Base-by-base conservation (phyloP, 1,140 invertebrate genomes). In the Musca domestica region DNA sequence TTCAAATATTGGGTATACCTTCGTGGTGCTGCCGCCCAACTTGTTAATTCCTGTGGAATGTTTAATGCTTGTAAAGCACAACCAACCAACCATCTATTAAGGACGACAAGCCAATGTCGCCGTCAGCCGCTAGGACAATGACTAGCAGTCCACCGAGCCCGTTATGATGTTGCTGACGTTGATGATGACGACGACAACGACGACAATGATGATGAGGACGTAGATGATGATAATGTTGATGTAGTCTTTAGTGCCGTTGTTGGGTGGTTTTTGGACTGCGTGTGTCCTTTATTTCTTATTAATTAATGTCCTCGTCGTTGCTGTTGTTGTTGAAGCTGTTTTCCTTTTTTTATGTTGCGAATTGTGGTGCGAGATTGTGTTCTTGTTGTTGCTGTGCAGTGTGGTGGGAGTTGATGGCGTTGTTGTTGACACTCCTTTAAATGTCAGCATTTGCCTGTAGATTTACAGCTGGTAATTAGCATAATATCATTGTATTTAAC, bases 381-480 rank as follows among this genome's bases (percentile, higher is more conserved):
- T 49, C 2, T 14, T 51, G 20, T 65, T 14, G 27, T 65, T n/a
- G n/a, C n/a, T 15, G 17, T 14, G n/a, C 27, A 54, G 30, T 27
- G 47, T 34, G 22, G 19, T 22, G 54, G 51, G 49, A 54, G 1
- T 27, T 23, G 19, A 23, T 54, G 34, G 34, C 46, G 58, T 23
- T 64, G 27, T 19, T 34, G 58, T 46, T 63, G 30, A 64, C 63
- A 25, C 63, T 64, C 46, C 63, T 64, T 64, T 61, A 34, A 34
- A 61, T 61, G 27, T 61, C 56, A 61, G 56, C 30, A 61, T 61
- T 61, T 61, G 56, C 27, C 34, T 48, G 48, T 34, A 48, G 48
- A 52, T 66, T 52, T 66, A 52, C 64, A 66, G 48, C 64, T 66
- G 51, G 63, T 49, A 69, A 69, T 66, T 63, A 66, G 64, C 64